These are phyloP conservation scores for Ophion costatus DNA, from an alignment of 2,888 invertebrate genomes.

Conservation along the genomic window DNA sequence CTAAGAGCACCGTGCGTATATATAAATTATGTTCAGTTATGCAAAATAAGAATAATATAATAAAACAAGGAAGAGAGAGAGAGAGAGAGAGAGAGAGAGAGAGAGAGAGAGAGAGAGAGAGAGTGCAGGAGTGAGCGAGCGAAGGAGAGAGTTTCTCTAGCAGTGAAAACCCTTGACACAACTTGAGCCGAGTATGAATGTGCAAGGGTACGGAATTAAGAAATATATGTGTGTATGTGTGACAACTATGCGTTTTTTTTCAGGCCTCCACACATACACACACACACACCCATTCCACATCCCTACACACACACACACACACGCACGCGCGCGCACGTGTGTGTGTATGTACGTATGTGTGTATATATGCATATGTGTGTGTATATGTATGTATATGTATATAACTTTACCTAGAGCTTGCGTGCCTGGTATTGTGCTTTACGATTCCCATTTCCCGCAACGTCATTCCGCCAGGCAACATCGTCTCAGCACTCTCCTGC, in stretches of 20 bases:
- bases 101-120: conserved; percentile 1
- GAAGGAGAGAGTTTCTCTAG: conserved; percentile 21
- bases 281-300: not conserved
- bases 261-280: conserved; percentile 1
- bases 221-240: not conserved
- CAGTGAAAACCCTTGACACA: conserved; percentile 29
- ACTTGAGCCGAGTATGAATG: conserved; percentile 28
- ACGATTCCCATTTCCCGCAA: conserved; percentile 80
- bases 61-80: too few relatives aligned
- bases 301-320: too few relatives aligned
- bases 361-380: too few relatives aligned
- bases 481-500: conserved; percentile 62
- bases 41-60: too few relatives aligned
- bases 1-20: too few relatives aligned
- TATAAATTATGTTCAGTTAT: too few relatives aligned
- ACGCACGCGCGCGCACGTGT: too few relatives aligned
- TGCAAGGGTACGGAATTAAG: not conserved
- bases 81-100: conserved; percentile 5
- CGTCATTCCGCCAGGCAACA: conserved; percentile 76
- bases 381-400: not conserved
- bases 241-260: conserved; percentile 39
- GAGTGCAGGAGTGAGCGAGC: too few relatives aligned
- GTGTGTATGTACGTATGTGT: too few relatives aligned
- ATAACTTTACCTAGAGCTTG: conserved; percentile 69
- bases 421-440: conserved; percentile 78